These are phyloP conservation scores for Microtus obscurus DNA, from an alignment of 2,797 vertebrate genomes.

Conservation along the genomic window DNA sequence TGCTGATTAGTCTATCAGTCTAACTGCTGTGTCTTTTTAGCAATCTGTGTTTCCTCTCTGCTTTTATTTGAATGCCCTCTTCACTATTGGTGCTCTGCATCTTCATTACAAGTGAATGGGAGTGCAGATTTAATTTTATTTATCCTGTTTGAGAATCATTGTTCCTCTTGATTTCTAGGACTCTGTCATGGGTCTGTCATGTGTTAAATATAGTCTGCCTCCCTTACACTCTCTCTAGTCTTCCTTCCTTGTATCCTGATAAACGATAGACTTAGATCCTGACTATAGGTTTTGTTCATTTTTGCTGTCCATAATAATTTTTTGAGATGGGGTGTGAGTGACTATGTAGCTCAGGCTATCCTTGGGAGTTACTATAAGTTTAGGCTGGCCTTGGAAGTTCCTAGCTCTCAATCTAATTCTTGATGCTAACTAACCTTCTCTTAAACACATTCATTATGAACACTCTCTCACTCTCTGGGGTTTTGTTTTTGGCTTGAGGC, in stretches of 20 bases:
- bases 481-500: background rate
- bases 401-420: background rate
- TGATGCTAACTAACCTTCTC: background rate
- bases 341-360: background rate
- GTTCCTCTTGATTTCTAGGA: slow-evolving; percentile 16
- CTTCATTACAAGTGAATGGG: background rate
- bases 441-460: background rate
- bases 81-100: background rate
- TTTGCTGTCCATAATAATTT: background rate
- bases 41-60: slow-evolving; percentile 12
- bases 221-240: background rate
- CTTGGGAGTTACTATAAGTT: background rate
- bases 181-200: background rate
- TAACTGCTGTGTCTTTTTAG: slow-evolving; percentile 7
- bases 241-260: background rate
- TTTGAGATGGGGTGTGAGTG: background rate
- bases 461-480: background rate
- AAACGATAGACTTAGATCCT: background rate
- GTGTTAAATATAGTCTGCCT: background rate
- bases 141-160: slow-evolving; percentile 44
- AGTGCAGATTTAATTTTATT: slow-evolving; percentile 5
- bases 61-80: slow-evolving; percentile 2
- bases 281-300: background rate
- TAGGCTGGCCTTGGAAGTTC: background rate
- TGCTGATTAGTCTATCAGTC: background rate